Base-by-base conservation (phyloP, 2,113 vertebrate species). In the Phasianus colchicus region DNA sequence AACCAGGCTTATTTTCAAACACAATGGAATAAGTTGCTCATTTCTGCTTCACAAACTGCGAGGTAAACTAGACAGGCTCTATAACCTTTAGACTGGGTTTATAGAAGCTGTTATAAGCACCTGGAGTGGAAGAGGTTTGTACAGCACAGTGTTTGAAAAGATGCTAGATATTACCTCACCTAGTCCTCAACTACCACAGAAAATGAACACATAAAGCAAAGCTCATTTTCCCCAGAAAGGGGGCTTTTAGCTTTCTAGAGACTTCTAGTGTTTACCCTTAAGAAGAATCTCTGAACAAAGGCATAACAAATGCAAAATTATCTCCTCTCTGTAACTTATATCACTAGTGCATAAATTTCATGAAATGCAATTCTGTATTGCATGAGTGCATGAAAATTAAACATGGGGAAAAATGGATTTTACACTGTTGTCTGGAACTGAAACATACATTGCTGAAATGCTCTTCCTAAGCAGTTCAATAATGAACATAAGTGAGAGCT, bases 281-380 rank as follows among this genome's bases (percentile, higher is more conserved):
- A 65, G 82, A 92, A 94, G 38, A 75, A 64, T 78, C 13, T 77
- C 38, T 71, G 69, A 27, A 83, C 85, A 58, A 93, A 81, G n/a
- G 70, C n/a, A 69, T 69, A 90, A 48, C n/a, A 90, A 90, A 90
- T 63, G 54, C 7, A 89, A 63, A 76, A 82, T 82, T 36, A 84
- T 89, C 24, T 90, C 55, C 27, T 86, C 45, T 18, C 36, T 58
- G 61, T 63, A 82, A 80, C 55, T 92, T 72, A 65, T 43, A 86
- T 92, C 9, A 4, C 48, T 66, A 63, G 24, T 70, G 83, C 54
- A 87, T 57, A 86, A 82, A 85, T 54, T 69, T 42, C 36, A 85
- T 48, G 20, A 95, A 92, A 96, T 79, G 71, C 20, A 83, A 52
- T 86, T 85, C 74, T 94, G 70, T 66, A 90, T 54, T 93, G 83